Evolutionary conservation across 2,113 vertebrate genomes (phyloP).

Genomic region (Eurystomus gularis): DNA sequence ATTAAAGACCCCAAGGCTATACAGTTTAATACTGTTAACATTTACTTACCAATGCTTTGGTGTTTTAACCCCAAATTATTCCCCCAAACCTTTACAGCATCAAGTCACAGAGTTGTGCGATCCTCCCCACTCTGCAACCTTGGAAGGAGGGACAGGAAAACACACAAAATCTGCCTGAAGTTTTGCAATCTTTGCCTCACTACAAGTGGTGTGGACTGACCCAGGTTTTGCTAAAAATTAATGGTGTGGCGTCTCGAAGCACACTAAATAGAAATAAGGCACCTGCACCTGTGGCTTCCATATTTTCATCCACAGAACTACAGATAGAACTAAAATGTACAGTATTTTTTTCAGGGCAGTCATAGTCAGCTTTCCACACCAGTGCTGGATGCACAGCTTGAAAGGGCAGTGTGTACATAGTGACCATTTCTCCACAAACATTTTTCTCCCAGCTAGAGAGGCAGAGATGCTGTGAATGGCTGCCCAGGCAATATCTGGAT

Average conservation of each 20-base stretch:
- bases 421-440: not conserved
- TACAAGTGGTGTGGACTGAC: not conserved
- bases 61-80: not conserved
- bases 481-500: not conserved
- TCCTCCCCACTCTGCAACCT: not conserved
- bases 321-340: fast-evolving
- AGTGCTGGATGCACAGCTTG: not conserved
- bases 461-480: not conserved
- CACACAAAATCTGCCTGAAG: not conserved
- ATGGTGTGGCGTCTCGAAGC: not conserved
- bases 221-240: not conserved
- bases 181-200: not conserved
- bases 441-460: not conserved
- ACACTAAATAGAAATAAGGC: not conserved
- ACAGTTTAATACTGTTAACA: not conserved
- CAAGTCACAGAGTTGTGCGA: not conserved
- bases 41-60: not conserved
- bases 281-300: not conserved
- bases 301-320: not conserved
- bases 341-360: not conserved
- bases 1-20: not conserved
- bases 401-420: not conserved
- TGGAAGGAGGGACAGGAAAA: not conserved
- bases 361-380: not conserved
- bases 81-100: not conserved